phyloP scores from a whole-genome alignment of 2,797 vertebrate species.

The Anguilla obscura region DNA sequence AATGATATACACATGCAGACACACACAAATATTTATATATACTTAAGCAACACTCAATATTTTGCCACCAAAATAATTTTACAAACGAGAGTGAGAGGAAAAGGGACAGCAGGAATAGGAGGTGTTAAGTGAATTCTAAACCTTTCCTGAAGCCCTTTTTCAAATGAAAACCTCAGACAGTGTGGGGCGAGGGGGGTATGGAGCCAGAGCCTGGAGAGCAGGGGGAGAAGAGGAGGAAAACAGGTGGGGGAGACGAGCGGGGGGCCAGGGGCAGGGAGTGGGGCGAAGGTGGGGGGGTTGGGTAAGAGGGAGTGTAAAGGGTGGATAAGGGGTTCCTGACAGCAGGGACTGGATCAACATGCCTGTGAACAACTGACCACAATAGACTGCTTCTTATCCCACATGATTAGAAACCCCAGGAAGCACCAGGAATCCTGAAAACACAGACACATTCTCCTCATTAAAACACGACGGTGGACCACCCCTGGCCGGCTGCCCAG shows the following conservation, averaged over 20 bases:
- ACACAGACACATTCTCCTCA: slow-evolving; percentile 10
- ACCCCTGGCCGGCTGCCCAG: slow-evolving; percentile 6
- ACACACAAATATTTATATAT: not conserved
- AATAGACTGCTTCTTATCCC: slow-evolving; percentile 41
- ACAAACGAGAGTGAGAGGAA: not conserved
- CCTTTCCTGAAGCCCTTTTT: slow-evolving; percentile 28
- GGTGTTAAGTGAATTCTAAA: slow-evolving; percentile 8
- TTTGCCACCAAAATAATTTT: too few species aligned
- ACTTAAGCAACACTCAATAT: not conserved
- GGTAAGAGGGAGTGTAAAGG: not conserved
- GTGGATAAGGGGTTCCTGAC: not conserved
- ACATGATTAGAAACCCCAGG: slow-evolving; percentile 37
- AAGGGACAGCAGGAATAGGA: not conserved
- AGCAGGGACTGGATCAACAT: slow-evolving; percentile 27
- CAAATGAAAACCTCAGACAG: slow-evolving; percentile 10
- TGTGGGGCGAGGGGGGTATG: not conserved
- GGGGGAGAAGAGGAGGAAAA: not conserved
- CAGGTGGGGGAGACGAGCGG: not conserved
- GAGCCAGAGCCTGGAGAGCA: not conserved
- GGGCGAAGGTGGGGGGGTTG: not conserved
- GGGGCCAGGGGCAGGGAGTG: not conserved
- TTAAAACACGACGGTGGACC: slow-evolving; percentile 9
- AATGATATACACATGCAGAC: not conserved
- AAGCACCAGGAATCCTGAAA: slow-evolving; percentile 40
- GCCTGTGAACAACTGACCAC: slow-evolving; percentile 45